A percentile compares a stretch with the other conserved stretches of the same genome.
phyloP scores from a whole-genome alignment of 2,797 vertebrate species.

The Notamacropus eugenii region DNA sequence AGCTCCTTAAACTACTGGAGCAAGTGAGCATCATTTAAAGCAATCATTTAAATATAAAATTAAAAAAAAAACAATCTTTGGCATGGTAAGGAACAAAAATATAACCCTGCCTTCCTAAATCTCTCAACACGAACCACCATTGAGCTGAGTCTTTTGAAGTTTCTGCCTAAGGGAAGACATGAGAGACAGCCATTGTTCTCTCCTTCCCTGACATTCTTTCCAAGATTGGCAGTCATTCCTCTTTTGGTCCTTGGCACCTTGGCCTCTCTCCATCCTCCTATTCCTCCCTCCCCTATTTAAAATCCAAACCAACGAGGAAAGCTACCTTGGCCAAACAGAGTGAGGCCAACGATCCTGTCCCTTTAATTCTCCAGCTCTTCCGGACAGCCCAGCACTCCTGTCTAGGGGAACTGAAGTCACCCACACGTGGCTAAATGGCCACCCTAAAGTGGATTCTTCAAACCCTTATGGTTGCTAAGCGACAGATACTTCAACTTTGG shows the following conservation, averaged over 20 bases:
- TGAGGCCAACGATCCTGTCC: not conserved
- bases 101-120: constrained; percentile 20
- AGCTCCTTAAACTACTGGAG: not conserved
- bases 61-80: constrained; percentile 33
- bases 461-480: constrained; percentile 82
- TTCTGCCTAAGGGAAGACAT: not conserved
- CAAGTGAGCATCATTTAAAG: not conserved
- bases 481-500: constrained; percentile 81
- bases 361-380: not conserved
- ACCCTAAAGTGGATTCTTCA: constrained; percentile 64
- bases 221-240: not conserved
- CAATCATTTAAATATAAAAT: constrained; percentile 10
- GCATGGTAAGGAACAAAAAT: constrained; percentile 52
- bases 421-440: constrained; percentile 46
- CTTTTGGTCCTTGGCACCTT: not conserved
- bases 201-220: constrained; percentile 6
- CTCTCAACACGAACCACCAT: constrained; percentile 14
- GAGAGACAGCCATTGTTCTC: not conserved
- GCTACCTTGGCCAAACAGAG: not conserved
- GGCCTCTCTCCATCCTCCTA: not conserved
- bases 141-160: constrained; percentile 37
- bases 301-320: constrained; percentile 35
- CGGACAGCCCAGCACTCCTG: not conserved
- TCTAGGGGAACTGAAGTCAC: not conserved
- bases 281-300: constrained; percentile 9